Conservation (phyloP, 2,888 invertebrate genomes). For the Mallateleia sp. region DNA sequence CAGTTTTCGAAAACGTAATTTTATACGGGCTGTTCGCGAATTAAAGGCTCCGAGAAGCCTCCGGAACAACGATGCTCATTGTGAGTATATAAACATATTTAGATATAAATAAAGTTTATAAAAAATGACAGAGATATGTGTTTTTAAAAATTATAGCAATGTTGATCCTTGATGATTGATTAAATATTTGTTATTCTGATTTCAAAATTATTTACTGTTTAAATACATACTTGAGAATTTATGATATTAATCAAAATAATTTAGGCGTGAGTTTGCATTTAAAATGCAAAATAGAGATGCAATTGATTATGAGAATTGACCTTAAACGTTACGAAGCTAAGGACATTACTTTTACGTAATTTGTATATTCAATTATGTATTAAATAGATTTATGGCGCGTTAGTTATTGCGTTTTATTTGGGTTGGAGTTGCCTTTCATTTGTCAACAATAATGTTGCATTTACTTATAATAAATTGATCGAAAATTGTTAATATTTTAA, state of each 20-base stretch:
- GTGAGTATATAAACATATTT: slow-evolving; percentile 31
- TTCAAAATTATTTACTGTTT: not conserved
- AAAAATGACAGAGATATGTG: slow-evolving; percentile 17
- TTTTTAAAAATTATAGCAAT: slow-evolving; percentile 16
- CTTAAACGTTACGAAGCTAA: slow-evolving; percentile 5
- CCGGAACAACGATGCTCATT: slow-evolving; percentile 79
- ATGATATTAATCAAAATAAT: slow-evolving; percentile 16
- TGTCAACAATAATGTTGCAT: not conserved
- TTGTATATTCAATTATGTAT: not conserved
- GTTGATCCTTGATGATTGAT: slow-evolving; percentile 37
- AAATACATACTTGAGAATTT: not conserved
- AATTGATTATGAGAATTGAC: not conserved
- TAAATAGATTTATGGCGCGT: not conserved
- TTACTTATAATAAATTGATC: not conserved
- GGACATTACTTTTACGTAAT: slow-evolving; percentile 4
- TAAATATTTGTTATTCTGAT: too few relatives aligned
- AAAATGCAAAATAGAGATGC: slow-evolving; percentile 34
- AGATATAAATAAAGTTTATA: slow-evolving; percentile 22
- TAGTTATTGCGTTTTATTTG: not conserved
- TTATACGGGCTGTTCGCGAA: slow-evolving; percentile 56
- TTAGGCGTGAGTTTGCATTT: slow-evolving; percentile 23
- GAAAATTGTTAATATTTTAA: not conserved
- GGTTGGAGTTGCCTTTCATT: not conserved
- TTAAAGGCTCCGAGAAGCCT: slow-evolving; percentile 68
- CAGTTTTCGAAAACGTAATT: slow-evolving; percentile 57